phyloP scores from a whole-genome alignment of 2,113 vertebrate species.

The Sapajus apella region DNA sequence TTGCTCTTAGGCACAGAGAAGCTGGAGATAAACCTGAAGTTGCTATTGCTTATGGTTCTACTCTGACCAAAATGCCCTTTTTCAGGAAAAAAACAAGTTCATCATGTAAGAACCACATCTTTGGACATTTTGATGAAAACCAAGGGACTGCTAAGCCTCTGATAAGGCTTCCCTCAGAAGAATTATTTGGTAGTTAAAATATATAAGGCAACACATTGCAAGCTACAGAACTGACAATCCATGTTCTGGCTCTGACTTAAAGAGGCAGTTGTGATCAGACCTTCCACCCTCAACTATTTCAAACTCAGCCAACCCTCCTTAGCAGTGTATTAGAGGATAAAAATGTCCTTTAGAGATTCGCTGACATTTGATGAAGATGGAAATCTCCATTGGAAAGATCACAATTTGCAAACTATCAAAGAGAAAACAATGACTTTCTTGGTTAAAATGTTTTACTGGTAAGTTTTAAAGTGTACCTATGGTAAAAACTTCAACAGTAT shows the following conservation, averaged over 20 bases:
- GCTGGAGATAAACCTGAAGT: not conserved
- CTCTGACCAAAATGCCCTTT: not conserved
- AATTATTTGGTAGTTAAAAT: slow-evolving; percentile 8
- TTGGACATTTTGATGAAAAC: not conserved
- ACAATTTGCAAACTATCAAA: not conserved
- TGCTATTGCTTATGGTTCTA: not conserved
- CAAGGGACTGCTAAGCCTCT: not conserved
- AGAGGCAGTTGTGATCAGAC: not conserved
- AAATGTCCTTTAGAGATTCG: not conserved
- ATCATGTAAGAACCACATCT: not conserved
- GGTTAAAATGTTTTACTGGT: not conserved
- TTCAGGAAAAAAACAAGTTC: not conserved
- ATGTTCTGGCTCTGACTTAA: not conserved
- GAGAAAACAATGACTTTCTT: not conserved
- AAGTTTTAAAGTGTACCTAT: not conserved
- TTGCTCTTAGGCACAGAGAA: not conserved
- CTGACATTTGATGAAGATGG: not conserved
- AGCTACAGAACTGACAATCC: not conserved
- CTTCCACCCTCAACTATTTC: not conserved
- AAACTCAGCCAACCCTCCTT: not conserved
- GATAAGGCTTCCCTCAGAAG: not conserved
- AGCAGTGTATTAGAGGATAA: not conserved
- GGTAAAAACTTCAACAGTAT: not conserved
- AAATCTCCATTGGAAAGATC: not conserved
- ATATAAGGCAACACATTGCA: not conserved